Conservation (phyloP, 2,888 invertebrate genomes). For the Agonopterix subpropinquella region DNA sequence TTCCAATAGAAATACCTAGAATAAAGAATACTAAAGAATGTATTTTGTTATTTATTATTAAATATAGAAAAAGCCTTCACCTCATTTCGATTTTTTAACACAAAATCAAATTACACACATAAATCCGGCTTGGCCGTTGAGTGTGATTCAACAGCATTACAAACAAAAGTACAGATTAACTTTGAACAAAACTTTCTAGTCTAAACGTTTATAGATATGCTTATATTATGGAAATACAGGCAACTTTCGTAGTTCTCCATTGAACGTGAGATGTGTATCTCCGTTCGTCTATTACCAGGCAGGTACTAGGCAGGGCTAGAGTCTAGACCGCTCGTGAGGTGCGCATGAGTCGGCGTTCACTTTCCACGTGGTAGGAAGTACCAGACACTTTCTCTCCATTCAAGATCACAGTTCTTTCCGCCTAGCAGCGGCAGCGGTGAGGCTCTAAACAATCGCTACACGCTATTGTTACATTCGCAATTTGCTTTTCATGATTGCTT, state of each 20-base stretch:
- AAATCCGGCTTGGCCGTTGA: too few relatives aligned
- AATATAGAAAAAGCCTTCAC: too few relatives aligned
- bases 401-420: constrained; percentile 62
- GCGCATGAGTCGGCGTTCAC: constrained; percentile 48
- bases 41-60: too few relatives aligned
- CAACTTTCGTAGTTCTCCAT: constrained; percentile 33
- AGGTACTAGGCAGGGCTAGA: constrained; percentile 29
- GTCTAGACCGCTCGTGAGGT: constrained; percentile 25
- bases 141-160: too few relatives aligned
- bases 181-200: too few relatives aligned
- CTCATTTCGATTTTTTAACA: too few relatives aligned
- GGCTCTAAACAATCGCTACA: constrained; percentile 36
- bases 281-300: constrained; percentile 17
- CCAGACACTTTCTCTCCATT: constrained; percentile 70
- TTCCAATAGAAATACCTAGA: too few relatives aligned
- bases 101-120: too few relatives aligned
- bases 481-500: constrained; percentile 21
- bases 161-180: too few relatives aligned
- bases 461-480: constrained; percentile 33
- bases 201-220: too few relatives aligned
- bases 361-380: constrained; percentile 69
- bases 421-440: constrained; percentile 33
- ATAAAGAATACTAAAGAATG: too few relatives aligned
- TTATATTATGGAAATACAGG: constrained; percentile 11
- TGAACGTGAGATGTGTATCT: constrained; percentile 46